phyloP scores from a whole-genome alignment of 2,797 vertebrate genomes.

The Sphaeramia orbicularis region DNA sequence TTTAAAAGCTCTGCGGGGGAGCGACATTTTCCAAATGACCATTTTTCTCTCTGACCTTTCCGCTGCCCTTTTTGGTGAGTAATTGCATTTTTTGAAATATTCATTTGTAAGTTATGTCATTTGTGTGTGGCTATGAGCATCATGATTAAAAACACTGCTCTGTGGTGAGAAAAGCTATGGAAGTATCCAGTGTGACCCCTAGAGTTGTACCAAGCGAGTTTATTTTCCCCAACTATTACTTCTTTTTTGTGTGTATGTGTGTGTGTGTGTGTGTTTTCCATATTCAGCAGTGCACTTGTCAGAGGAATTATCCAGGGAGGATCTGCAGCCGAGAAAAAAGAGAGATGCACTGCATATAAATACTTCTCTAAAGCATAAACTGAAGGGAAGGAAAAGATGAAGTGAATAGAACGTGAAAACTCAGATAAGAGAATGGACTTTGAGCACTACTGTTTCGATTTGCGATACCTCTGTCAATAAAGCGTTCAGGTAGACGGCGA shows the following conservation, averaged over 20 bases:
- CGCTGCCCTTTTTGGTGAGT: slow-evolving; percentile 70
- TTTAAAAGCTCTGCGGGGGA: slow-evolving; percentile 65
- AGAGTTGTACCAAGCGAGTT: slow-evolving; percentile 8
- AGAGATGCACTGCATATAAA: slow-evolving; percentile 59
- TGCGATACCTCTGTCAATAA: slow-evolving; percentile 48
- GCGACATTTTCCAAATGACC: slow-evolving; percentile 76
- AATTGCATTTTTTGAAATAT: slow-evolving; percentile 70
- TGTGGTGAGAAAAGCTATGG: slow-evolving; percentile 30
- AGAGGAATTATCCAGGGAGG: slow-evolving; percentile 70
- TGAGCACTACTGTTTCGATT: slow-evolving; percentile 58
- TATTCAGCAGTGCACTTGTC: slow-evolving; percentile 67
- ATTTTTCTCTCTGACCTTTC: slow-evolving; percentile 76
- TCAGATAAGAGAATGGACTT: slow-evolving; percentile 55
- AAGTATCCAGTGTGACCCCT: slow-evolving; percentile 34
- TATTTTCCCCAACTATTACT: slow-evolving; percentile 26
- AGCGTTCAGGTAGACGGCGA: slow-evolving; percentile 48
- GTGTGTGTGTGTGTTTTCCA: not conserved
- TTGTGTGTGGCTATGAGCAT: slow-evolving; percentile 24
- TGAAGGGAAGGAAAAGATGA: slow-evolving; percentile 14
- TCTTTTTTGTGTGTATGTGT: too few species aligned
- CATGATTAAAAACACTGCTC: slow-evolving; percentile 41
- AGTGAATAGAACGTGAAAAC: slow-evolving; percentile 48
- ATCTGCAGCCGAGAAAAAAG: slow-evolving; percentile 49
- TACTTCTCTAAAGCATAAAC: slow-evolving; percentile 41
- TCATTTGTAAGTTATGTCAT: slow-evolving; percentile 67